Evolutionary conservation across 2,797 vertebrate species (phyloP).

Genomic region (Taeniopygia guttata): DNA sequence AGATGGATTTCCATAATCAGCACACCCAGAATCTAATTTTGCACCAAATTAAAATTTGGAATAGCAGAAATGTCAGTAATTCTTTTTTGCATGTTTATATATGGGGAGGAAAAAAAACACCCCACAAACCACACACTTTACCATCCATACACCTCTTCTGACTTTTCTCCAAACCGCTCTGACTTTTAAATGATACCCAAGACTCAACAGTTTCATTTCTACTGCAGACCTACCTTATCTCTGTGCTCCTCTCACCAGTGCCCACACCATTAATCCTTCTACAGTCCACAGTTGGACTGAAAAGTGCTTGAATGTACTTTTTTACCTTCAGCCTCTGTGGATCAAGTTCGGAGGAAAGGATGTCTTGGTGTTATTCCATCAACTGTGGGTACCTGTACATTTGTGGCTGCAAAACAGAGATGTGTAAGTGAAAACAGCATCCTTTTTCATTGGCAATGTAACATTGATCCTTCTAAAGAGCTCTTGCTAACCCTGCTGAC

Average conservation of each 20-base stretch:
- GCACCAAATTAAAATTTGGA: not conserved
- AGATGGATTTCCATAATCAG: not conserved
- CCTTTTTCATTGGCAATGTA: not conserved
- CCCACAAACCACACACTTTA: not conserved
- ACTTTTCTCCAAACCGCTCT: not conserved
- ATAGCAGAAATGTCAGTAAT: not conserved
- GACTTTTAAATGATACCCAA: not conserved
- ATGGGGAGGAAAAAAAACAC: not conserved
- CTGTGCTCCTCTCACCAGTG: not conserved
- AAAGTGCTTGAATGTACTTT: not conserved
- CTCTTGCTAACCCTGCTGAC: not conserved
- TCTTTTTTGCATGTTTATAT: not conserved
- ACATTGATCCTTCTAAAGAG: not conserved
- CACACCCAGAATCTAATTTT: not conserved
- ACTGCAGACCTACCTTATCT: not conserved
- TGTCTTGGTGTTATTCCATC: not conserved
- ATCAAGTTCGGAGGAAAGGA: not conserved
- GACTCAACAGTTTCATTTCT: not conserved
- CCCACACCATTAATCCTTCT: not conserved
- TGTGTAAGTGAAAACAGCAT: accelerated
- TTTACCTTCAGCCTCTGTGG: not conserved
- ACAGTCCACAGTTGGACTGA: not conserved
- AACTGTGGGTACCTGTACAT: not conserved
- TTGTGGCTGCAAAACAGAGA: not conserved
- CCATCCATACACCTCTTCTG: not conserved